Percentiles rank a stretch among this genome's conserved stretches.
Conservation (phyloP, 2,113 vertebrate genomes). For the Amblyornis subalaris region DNA sequence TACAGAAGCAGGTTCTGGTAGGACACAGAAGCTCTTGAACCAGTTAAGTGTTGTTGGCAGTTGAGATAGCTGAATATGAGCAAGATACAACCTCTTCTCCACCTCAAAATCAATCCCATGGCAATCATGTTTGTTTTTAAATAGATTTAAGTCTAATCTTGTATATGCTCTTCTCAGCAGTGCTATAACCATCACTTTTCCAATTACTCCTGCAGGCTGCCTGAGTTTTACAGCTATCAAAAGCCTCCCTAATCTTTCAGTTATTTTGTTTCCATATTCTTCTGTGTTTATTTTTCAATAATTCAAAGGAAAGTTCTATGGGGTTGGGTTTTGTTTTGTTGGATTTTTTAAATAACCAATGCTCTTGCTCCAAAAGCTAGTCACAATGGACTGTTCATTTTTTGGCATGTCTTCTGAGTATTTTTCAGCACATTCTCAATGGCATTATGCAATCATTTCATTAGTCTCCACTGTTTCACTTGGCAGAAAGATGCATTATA, state of each 20-base stretch:
- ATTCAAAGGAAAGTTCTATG: background rate
- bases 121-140: background rate
- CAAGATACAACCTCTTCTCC: background rate
- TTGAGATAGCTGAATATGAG: background rate
- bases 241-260: background rate
- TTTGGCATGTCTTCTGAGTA: background rate
- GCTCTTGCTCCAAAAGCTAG: background rate
- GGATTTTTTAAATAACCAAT: background rate
- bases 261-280: background rate
- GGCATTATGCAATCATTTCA: conserved; percentile 21
- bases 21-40: background rate
- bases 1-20: background rate
- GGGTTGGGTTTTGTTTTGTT: background rate
- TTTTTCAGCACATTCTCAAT: conserved; percentile 12
- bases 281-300: background rate
- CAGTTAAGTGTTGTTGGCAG: background rate
- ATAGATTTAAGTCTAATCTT: background rate
- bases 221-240: background rate
- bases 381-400: conserved; percentile 17
- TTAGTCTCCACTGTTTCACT: conserved; percentile 35
- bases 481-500: conserved; percentile 7
- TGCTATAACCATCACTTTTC: background rate
- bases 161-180: background rate
- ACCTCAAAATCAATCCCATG: background rate
- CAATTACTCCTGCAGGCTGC: background rate